A percentile compares a stretch with the other conserved stretches of the same genome.
These are phyloP conservation scores for Steatocranus sp. DNA, from an alignment of 2,797 vertebrate genomes.

Conservation along the genomic window DNA sequence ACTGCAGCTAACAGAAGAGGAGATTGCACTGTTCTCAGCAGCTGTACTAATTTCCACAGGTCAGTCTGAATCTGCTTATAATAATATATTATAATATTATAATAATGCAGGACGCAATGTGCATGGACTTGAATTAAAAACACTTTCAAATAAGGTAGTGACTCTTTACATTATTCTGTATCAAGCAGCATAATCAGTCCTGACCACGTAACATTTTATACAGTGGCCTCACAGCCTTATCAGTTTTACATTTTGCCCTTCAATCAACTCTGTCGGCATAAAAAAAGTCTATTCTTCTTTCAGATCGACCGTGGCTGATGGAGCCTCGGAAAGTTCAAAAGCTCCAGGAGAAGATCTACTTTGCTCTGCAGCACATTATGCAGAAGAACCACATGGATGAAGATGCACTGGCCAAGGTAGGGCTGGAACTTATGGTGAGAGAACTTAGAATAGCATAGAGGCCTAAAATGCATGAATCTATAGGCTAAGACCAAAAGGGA, in stretches of 20 bases:
- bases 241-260: background rate
- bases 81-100: background rate
- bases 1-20: slow-evolving; percentile 96
- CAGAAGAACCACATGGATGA: slow-evolving; percentile 99
- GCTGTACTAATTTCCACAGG: slow-evolving; percentile 99
- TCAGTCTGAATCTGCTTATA: slow-evolving; percentile 52
- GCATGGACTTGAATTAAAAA: background rate
- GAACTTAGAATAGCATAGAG: background rate
- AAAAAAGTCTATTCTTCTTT: background rate
- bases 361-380: slow-evolving; percentile 99
- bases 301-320: slow-evolving; percentile 97
- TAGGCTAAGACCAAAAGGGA: background rate
- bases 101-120: background rate
- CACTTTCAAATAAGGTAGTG: background rate
- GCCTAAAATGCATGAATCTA: background rate
- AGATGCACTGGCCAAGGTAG: slow-evolving; percentile 93
- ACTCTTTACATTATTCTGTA: background rate
- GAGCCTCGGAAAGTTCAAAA: slow-evolving; percentile 98
- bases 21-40: slow-evolving; percentile 98
- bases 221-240: background rate
- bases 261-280: background rate
- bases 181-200: background rate
- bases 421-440: background rate
- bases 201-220: background rate
- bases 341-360: slow-evolving; percentile 99